Evolutionary conservation across 2,797 vertebrate species (phyloP), one percentile per base, ranked within the genome.

Genomic region (Coluber constrictor): DNA sequence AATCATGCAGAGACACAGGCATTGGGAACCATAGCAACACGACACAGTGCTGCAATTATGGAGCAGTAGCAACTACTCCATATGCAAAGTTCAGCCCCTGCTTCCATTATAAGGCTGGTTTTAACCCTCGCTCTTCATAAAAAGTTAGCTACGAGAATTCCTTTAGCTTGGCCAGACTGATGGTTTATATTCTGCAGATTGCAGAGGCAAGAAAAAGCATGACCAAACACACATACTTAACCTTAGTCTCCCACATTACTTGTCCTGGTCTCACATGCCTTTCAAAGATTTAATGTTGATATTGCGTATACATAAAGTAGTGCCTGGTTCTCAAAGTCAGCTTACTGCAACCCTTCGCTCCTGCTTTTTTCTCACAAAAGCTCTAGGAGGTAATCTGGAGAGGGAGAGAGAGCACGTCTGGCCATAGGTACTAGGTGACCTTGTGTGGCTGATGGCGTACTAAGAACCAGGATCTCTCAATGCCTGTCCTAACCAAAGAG

Each of bases 11-110:
- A 95, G 93, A 92, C 93, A 91, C 89, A 89, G 79, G 94, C 95
- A 90, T 29, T 0, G 94, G 96, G 94, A 96, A 95, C 97, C 96
- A 95, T 95, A 93, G 96, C 95, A 96, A 97, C 96, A 95, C 89
- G 95, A 93, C 89, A 96, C 95, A 94, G 95, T 32, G 90, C 74
- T 86, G 94, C 95, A 95, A 96, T 94, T 95, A 96, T 3, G 12
- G 94, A 95, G 92, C 95, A 3, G 1, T 1, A 1, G 95, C 90
- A 59, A 89, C 94, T 86, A 86, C 92, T 97, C 95, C 92, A 94
- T 95, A 91, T 92, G 4, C 0, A 94, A 95, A 93, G 91, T 91
- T 95, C 93, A 60, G 87, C 79, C 92, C 94, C 25, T 55, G 93
- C 94, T 95, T 91, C 93, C 94, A 91, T 93, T 90, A 83, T 0